phyloP scores from a whole-genome alignment of 2,888 invertebrate species.

The Caenorhabditis wallacei region DNA sequence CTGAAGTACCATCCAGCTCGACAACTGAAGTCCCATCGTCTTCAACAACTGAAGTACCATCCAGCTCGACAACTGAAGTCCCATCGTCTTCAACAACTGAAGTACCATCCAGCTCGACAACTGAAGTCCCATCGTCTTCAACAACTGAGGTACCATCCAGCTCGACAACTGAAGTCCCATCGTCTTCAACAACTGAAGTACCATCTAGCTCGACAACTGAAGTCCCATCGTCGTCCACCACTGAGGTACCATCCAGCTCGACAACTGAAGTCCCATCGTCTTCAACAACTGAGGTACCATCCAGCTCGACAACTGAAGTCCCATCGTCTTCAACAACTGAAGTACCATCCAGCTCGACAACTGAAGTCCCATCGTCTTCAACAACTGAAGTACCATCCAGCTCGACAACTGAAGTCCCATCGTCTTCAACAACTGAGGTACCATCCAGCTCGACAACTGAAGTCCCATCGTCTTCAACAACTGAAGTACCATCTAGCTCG shows the following conservation, averaged over 20 bases:
- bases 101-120: background rate
- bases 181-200: background rate
- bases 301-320: background rate
- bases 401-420: background rate
- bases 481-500: background rate
- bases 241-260: background rate
- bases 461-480: background rate
- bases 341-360: background rate
- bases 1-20: background rate
- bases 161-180: background rate
- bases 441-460: background rate
- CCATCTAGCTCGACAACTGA: background rate
- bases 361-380: background rate
- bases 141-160: background rate
- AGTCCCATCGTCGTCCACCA: background rate
- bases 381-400: background rate
- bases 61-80: background rate
- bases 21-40: conserved; percentile 4
- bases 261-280: background rate
- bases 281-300: background rate
- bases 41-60: background rate
- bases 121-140: background rate
- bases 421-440: background rate
- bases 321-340: background rate
- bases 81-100: conserved; percentile 1